Percentiles rank a stretch among this genome's conserved stretches.
Evolutionary conservation across 2,888 invertebrate species (phyloP).

Genomic region (Tromatobia lineatoria): DNA sequence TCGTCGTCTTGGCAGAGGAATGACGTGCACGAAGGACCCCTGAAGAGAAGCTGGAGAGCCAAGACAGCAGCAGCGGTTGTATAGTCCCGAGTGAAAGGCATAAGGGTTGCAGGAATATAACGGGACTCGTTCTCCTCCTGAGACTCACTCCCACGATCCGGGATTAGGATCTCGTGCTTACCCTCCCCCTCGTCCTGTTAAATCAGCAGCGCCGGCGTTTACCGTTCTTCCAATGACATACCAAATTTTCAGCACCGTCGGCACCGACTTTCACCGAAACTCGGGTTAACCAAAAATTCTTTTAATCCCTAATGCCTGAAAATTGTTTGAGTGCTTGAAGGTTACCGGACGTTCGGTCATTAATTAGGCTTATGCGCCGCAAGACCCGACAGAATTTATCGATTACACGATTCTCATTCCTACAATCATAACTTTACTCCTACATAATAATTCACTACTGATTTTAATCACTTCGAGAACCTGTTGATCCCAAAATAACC

Average conservation of each 20-base stretch:
- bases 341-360: constrained; percentile 33
- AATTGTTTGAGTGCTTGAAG: constrained; percentile 28
- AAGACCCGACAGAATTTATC: constrained; percentile 27
- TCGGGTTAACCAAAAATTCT: constrained; percentile 42
- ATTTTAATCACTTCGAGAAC: constrained; percentile 25
- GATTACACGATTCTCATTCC: not conserved
- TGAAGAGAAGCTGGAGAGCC: constrained; percentile 49
- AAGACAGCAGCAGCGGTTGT: constrained; percentile 61
- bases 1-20: constrained; percentile 61
- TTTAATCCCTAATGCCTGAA: constrained; percentile 37
- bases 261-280: not conserved
- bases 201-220: constrained; percentile 68
- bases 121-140: constrained; percentile 69
- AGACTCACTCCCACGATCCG: constrained; percentile 74
- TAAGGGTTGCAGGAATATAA: constrained; percentile 73
- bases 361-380: constrained; percentile 51
- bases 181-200: constrained; percentile 52
- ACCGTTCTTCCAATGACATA: constrained; percentile 62
- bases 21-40: constrained; percentile 54
- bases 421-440: constrained; percentile 16
- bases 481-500: not conserved
- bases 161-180: constrained; percentile 73
- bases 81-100: constrained; percentile 52
- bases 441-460: constrained; percentile 26
- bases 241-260: constrained; percentile 46